Base-by-base conservation (phyloP, 2,888 invertebrate species). In the Andrena marginata region DNA sequence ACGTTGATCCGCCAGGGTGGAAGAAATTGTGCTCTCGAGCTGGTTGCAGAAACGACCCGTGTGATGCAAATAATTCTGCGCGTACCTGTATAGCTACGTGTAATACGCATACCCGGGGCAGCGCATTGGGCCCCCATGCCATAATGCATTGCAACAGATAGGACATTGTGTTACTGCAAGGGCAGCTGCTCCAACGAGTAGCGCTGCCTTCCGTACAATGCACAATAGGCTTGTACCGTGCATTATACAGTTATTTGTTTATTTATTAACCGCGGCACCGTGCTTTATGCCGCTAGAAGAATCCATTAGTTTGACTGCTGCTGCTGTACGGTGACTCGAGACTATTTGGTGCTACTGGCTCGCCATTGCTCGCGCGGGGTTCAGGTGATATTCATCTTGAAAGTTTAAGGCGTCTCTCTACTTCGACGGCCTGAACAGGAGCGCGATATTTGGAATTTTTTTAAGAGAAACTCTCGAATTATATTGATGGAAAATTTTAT, bases 191-290 rank as follows among this genome's bases (percentile, higher is more conserved):
- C 60, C 73, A 49, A 62, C 54, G 59, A 68, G 74, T 56, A 79
- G 74, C 62, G 70, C 75, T 49, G 71, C 80, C 77, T 73, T 64
- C 77, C 29, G 74, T 81, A 88, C 86, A 88, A 88, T 88, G 87
- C 85, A 88, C 89, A 88, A 88, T 88, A 82, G 87, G 68, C 76
- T 63, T 76, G 81, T 76, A 72, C 64, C 85, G 67, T 77, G 71
- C 77, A 84, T 85, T 87, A 84, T 74, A 82, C 77, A 70, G 80
- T 89, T 82, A 88, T 88, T 89, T 89, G 83, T 88, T 89, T 88
- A 89, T 85, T 89, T 87, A 88, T 89, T 80, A 81, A 86, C 77
- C 83, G 60, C 51, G 63, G 68, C 23, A 16, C 60, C 67, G 70
- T 73, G 69, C 73, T 82, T 68, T 76, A 54, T 63, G 63, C 63